Evolutionary conservation across 2,888 invertebrate genomes (phyloP).

Genomic region (Drosophila cyrtoloma): DNA sequence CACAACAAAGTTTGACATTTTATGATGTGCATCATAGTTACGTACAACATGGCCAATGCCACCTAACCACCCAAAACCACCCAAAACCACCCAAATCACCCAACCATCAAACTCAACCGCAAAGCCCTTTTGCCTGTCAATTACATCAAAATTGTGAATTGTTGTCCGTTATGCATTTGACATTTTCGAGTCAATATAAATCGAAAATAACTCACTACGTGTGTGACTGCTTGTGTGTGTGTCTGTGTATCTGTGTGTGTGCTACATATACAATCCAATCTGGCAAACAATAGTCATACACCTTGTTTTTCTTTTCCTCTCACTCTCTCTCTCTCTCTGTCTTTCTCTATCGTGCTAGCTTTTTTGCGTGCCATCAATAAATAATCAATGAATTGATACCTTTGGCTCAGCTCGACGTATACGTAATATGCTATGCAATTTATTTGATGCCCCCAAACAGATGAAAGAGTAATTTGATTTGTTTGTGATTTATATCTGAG

Average conservation of each 20-base stretch:
- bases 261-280: conserved; percentile 63
- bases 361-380: conserved; percentile 74
- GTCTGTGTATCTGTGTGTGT: not conserved
- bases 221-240: not conserved
- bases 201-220: conserved; percentile 62
- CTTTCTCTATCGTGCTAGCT: not conserved
- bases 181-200: conserved; percentile 80
- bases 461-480: conserved; percentile 78
- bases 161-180: conserved; percentile 78
- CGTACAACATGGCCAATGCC: conserved; percentile 6
- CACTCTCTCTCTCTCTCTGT: not conserved
- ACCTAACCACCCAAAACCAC: not conserved
- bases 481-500: conserved; percentile 69
- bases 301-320: conserved; percentile 45
- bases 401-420: conserved; percentile 54
- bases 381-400: conserved; percentile 77
- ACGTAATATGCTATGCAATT: conserved; percentile 71
- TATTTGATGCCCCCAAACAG: conserved; percentile 59
- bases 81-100: conserved; percentile 4
- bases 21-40: conserved; percentile 58
- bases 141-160: conserved; percentile 80
- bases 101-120: conserved; percentile 18
- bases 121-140: conserved; percentile 69
- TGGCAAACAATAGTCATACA: conserved; percentile 66
- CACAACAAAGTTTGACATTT: conserved; percentile 75